Evolutionary conservation across 2,797 vertebrate species (phyloP).

Genomic region (Hapalemur alaotrensis): DNA sequence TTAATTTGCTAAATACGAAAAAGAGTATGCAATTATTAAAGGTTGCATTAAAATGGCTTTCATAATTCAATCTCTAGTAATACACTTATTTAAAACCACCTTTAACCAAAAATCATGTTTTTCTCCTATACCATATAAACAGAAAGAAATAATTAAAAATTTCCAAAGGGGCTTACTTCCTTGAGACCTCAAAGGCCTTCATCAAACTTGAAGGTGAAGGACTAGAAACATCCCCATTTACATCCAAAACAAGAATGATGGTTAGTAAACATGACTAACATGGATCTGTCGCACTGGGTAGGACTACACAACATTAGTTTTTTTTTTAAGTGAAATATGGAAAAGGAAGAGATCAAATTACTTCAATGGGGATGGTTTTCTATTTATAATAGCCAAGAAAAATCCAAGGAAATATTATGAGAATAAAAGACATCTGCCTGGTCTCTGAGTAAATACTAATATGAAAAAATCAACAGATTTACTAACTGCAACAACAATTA

Average conservation of each 20-base stretch:
- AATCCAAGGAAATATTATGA: neutral
- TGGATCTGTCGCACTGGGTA: neutral
- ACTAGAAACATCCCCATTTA: neutral
- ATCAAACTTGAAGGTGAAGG: neutral
- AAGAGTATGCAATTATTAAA: neutral
- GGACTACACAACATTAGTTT: neutral
- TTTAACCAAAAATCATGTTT: neutral
- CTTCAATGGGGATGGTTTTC: neutral
- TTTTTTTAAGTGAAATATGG: neutral
- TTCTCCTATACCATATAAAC: neutral
- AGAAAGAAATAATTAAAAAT: neutral
- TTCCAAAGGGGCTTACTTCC: neutral
- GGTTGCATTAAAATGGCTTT: neutral
- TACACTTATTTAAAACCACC: neutral
- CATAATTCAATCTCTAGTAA: neutral
- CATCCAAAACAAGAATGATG: neutral
- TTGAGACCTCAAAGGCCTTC: neutral
- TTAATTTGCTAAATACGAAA: neutral
- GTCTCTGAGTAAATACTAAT: neutral
- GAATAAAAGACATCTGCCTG: neutral
- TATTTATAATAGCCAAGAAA: neutral
- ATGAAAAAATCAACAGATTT: neutral
- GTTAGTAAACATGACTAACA: neutral
- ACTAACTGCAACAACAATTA: neutral
- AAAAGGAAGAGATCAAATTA: neutral